These are phyloP conservation scores for Varanus salvator DNA, from an alignment of 2,113 vertebrate genomes.

Conservation along the genomic window DNA sequence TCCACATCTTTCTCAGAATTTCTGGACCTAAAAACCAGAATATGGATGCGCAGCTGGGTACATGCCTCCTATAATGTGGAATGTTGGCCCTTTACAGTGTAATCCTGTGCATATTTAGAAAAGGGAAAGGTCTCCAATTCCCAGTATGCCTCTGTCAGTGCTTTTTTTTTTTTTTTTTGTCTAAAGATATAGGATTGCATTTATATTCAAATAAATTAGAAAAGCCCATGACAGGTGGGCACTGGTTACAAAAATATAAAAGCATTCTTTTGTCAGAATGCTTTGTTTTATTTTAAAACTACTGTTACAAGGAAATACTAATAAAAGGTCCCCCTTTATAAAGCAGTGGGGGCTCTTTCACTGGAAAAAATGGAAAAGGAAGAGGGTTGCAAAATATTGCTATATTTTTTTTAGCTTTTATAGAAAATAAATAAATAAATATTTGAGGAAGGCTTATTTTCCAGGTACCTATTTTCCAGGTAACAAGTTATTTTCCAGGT, in stretches of 20 bases:
- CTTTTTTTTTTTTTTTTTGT: too few relatives aligned
- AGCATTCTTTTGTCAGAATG: neutral
- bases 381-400: neutral
- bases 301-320: neutral
- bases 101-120: too few relatives aligned
- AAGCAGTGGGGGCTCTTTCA: neutral
- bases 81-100: neutral
- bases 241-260: neutral
- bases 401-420: neutral
- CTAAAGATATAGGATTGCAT: too few relatives aligned
- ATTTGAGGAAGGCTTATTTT: too few relatives aligned
- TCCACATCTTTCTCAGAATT: neutral
- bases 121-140: too few relatives aligned
- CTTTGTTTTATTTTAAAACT: neutral
- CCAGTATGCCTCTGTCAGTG: too few relatives aligned
- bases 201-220: neutral
- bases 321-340: neutral
- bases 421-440: neutral
- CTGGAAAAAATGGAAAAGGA: neutral
- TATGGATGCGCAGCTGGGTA: neutral
- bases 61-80: too few relatives aligned
- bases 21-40: too few relatives aligned
- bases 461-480: neutral
- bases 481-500: neutral
- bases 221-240: neutral